Percentiles rank a stretch among this genome's conserved stretches.
These are phyloP conservation scores for Triops longicaudatus DNA, from an alignment of 1,140 invertebrate genomes.

Conservation along the genomic window DNA sequence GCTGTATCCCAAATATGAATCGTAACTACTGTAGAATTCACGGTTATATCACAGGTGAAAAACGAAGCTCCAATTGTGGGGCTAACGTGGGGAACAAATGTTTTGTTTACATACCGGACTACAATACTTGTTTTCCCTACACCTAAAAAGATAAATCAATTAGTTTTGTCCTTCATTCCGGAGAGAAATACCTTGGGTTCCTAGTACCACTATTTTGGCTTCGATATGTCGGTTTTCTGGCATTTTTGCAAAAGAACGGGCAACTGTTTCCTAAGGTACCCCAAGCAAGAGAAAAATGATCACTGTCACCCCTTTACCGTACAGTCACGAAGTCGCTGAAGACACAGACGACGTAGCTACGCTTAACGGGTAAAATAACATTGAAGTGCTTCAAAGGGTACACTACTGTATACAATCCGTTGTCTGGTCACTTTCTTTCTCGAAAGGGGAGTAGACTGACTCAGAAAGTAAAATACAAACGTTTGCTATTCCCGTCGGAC, in stretches of 20 bases:
- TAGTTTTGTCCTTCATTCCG: background rate
- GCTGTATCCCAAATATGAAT: constrained; percentile 87
- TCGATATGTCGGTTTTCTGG: constrained; percentile 43
- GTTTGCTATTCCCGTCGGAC: too few relatives aligned
- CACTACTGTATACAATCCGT: too few relatives aligned
- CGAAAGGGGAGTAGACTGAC: too few relatives aligned
- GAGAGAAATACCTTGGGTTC: constrained; percentile 60
- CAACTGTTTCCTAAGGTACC: background rate
- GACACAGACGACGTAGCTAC: background rate
- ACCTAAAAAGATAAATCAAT: constrained; percentile 28
- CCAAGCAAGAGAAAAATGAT: background rate
- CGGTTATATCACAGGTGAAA: constrained; percentile 68
- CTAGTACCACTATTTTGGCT: constrained; percentile 71
- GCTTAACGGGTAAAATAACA: background rate
- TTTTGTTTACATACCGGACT: constrained; percentile 71
- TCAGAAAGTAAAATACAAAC: too few relatives aligned
- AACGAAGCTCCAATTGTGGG: constrained; percentile 83
- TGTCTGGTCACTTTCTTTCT: too few relatives aligned
- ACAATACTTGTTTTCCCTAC: constrained; percentile 57
- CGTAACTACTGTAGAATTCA: constrained; percentile 53
- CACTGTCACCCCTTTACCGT: background rate
- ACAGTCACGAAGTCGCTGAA: background rate
- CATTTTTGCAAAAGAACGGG: background rate
- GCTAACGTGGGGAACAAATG: constrained; percentile 59
- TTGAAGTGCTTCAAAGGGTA: too few relatives aligned